Percentiles rank a stretch among this genome's conserved stretches.
These are phyloP conservation scores for Myocastor coypus DNA, from an alignment of 2,113 vertebrate genomes.

Conservation along the genomic window DNA sequence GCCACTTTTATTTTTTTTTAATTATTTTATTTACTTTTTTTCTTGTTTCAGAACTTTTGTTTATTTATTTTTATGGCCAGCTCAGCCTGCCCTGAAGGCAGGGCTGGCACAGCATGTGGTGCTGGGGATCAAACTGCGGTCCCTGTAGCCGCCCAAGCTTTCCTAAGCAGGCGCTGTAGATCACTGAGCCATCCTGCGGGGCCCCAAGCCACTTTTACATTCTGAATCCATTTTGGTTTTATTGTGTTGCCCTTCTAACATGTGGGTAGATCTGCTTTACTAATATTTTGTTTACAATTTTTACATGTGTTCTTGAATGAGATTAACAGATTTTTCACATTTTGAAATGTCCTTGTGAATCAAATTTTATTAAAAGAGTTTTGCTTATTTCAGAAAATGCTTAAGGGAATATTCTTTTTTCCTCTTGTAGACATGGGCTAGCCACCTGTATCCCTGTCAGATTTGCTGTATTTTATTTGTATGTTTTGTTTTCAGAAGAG, in stretches of 20 bases:
- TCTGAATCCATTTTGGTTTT: constrained; percentile 31
- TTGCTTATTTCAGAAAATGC: constrained; percentile 46
- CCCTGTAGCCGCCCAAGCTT: no score
- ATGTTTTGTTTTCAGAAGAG: neutral
- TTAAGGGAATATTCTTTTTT: neutral
- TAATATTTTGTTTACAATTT: constrained; percentile 32
- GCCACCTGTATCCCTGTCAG: constrained; percentile 26
- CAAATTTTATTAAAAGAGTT: constrained; percentile 56
- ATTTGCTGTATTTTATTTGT: constrained; percentile 24
- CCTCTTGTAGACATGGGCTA: neutral
- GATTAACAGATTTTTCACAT: neutral
- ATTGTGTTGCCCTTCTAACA: constrained; percentile 5
- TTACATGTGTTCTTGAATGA: constrained; percentile 35
- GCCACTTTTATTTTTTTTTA: no score
- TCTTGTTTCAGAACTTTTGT: no score
- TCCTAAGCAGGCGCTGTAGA: no score
- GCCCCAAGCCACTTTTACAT: constrained; percentile 43
- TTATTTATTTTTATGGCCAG: no score
- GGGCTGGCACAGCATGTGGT: no score
- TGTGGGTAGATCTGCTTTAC: neutral
- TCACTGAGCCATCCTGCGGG: no score
- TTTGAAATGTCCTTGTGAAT: constrained; percentile 15
- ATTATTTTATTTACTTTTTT: no score
- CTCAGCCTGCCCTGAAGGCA: no score
- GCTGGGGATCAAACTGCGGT: no score